phyloP scores from a whole-genome alignment of 2,797 vertebrate species.

The Ptychobarbus kaznakovi region DNA sequence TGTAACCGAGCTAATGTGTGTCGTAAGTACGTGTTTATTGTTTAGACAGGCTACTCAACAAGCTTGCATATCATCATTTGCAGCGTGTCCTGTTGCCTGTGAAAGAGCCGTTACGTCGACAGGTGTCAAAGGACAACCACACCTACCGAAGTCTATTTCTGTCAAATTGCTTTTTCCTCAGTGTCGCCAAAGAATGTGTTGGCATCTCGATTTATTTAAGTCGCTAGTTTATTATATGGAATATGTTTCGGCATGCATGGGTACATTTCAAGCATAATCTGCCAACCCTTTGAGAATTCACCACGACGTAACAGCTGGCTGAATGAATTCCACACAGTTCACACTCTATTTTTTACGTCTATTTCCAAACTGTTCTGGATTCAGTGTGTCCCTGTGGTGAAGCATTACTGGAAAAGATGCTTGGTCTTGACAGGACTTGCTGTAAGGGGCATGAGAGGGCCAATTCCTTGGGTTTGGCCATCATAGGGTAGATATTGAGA shows the following conservation, averaged over 20 bases:
- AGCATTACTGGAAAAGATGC: slow-evolving; percentile 34
- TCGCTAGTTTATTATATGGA: slow-evolving; percentile 5
- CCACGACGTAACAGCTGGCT: not conserved
- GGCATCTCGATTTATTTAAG: not conserved
- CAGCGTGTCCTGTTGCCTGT: slow-evolving; percentile 39
- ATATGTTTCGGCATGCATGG: slow-evolving; percentile 30
- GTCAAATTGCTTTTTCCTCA: slow-evolving; percentile 17
- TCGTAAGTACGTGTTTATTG: slow-evolving; percentile 7
- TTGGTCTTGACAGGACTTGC: slow-evolving; percentile 46
- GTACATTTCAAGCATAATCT: slow-evolving; percentile 34
- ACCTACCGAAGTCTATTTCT: slow-evolving; percentile 55
- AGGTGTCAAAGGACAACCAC: slow-evolving; percentile 60
- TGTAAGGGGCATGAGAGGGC: slow-evolving; percentile 26
- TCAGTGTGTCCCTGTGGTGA: slow-evolving; percentile 12
- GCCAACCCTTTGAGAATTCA: slow-evolving; percentile 26
- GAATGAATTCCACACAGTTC: not conserved
- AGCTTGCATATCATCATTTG: slow-evolving; percentile 45
- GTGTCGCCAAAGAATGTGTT: not conserved
- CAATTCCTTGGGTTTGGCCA: slow-evolving; percentile 22
- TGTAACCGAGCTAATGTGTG: not conserved
- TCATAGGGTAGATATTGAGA: slow-evolving; percentile 3
- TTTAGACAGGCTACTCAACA: slow-evolving; percentile 16
- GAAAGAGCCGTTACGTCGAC: slow-evolving; percentile 56
- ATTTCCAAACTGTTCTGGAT: slow-evolving; percentile 20
- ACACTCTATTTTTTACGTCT: slow-evolving; percentile 11